Conservation (phyloP, 2,888 invertebrate genomes). For the Ethmia dodecea region DNA sequence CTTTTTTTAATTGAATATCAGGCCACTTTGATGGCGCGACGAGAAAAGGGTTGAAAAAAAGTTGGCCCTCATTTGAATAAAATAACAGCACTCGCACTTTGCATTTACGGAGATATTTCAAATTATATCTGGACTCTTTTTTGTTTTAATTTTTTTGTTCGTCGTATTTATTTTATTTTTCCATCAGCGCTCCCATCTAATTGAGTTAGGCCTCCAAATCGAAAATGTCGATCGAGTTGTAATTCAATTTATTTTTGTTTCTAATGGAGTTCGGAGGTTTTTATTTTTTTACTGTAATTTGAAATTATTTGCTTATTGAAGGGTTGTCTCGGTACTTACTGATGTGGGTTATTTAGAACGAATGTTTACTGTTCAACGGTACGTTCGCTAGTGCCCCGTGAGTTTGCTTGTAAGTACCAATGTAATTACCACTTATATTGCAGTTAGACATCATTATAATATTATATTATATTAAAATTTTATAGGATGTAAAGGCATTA, state of each 20-base stretch:
- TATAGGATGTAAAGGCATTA: too few relatives aligned
- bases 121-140: slow-evolving; percentile 77
- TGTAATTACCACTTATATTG: too few relatives aligned
- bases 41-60: slow-evolving; percentile 72
- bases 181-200: slow-evolving; percentile 74
- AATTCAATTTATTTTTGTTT: slow-evolving; percentile 78
- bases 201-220: slow-evolving; percentile 76
- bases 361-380: neutral
- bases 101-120: slow-evolving; percentile 78
- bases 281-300: slow-evolving; percentile 66
- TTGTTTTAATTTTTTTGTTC: slow-evolving; percentile 71
- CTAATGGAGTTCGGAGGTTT: slow-evolving; percentile 72
- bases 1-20: slow-evolving; percentile 78
- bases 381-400: too few relatives aligned
- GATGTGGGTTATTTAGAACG: too few relatives aligned
- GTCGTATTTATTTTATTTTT: slow-evolving; percentile 76
- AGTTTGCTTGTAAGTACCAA: too few relatives aligned
- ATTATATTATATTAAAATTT: too few relatives aligned
- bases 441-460: too few relatives aligned
- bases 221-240: slow-evolving; percentile 77
- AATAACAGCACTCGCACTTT: slow-evolving; percentile 78
- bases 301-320: slow-evolving; percentile 54
- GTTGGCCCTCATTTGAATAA: slow-evolving; percentile 77
- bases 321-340: slow-evolving; percentile 42
- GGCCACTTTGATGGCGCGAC: slow-evolving; percentile 76